Percentiles rank a stretch among this genome's conserved stretches.
These are phyloP conservation scores for Hyppa rectilinea DNA, from an alignment of 2,888 invertebrate species.

Conservation along the genomic window DNA sequence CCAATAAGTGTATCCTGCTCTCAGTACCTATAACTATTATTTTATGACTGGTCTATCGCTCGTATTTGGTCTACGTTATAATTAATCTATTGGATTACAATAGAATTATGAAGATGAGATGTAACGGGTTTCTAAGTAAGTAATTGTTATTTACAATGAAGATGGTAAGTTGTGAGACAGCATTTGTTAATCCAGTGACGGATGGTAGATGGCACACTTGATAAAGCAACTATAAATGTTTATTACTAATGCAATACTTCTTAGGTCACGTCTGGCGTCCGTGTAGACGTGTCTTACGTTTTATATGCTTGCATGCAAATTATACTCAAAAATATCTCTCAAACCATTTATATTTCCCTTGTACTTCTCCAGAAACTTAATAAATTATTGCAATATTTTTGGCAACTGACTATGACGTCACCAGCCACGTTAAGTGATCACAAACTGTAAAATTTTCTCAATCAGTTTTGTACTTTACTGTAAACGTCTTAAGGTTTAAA, in stretches of 20 bases:
- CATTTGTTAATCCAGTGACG: not conserved
- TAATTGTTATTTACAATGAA: not conserved
- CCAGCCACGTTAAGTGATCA: no score
- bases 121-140: not conserved
- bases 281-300: no score
- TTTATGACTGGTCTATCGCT: not conserved
- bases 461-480: no score
- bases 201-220: not conserved
- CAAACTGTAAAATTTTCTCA: no score
- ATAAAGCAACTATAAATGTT: not conserved
- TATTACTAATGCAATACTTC: not conserved
- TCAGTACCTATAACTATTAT: not conserved
- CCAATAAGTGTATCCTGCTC: not conserved
- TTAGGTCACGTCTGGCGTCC: not conserved
- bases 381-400: no score
- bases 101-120: slow-evolving; percentile 28
- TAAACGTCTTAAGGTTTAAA: no score
- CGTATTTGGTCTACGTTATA: not conserved
- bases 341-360: not conserved
- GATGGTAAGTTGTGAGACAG: not conserved
- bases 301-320: no score
- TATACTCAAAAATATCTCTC: no score
- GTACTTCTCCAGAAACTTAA: no score
- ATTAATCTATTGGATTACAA: slow-evolving; percentile 40
- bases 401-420: no score